Conservation (phyloP, 2,888 invertebrate genomes). For the Agriopis leucophaearia region DNA sequence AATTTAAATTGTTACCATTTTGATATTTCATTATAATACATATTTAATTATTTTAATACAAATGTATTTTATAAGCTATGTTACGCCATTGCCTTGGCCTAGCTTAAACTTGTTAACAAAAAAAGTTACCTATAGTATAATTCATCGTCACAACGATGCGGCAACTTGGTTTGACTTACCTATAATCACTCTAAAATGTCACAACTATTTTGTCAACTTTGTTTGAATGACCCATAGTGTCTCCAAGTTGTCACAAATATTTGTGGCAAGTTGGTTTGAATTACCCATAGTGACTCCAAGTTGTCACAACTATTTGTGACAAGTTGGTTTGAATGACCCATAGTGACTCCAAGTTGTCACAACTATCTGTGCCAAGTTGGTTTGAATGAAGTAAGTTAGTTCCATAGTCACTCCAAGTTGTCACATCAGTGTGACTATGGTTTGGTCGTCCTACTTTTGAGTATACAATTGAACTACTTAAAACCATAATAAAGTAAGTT, state of each 20-base stretch:
- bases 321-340: too few relatives aligned
- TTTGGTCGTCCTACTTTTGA: not conserved
- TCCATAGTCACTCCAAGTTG: too few relatives aligned
- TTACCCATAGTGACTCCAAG: too few relatives aligned
- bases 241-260: too few relatives aligned
- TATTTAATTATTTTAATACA: slow-evolving; percentile 45
- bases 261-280: too few relatives aligned
- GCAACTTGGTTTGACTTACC: not conserved
- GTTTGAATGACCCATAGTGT: not conserved
- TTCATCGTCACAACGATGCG: not conserved
- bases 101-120: slow-evolving; percentile 19
- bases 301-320: too few relatives aligned
- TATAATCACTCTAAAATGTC: not conserved
- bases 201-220: too few relatives aligned
- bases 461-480: not conserved
- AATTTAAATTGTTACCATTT: slow-evolving; percentile 45
- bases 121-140: not conserved
- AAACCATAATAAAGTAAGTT: not conserved
- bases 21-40: slow-evolving; percentile 43
- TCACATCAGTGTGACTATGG: not conserved
- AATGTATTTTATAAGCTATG: slow-evolving; percentile 47
- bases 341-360: too few relatives aligned
- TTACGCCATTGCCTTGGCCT: slow-evolving; percentile 40
- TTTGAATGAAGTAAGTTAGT: too few relatives aligned
- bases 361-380: too few relatives aligned